phyloP scores from a whole-genome alignment of 2,888 invertebrate genomes.

The Diaphora mendica region DNA sequence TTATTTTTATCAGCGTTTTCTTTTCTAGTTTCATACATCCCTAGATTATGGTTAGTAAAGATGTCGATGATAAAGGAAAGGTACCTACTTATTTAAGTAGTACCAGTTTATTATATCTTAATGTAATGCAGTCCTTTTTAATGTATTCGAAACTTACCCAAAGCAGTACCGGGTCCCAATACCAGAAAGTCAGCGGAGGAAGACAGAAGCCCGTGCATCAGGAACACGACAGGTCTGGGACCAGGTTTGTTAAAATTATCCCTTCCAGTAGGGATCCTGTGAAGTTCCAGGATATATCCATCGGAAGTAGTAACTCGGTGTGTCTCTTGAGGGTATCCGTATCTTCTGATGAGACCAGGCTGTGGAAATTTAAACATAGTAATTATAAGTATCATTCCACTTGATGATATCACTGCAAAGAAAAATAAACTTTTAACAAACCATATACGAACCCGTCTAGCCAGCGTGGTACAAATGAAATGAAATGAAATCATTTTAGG shows the following conservation, averaged over 20 bases:
- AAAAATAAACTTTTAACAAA: too few species aligned
- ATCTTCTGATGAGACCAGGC: conserved; percentile 65
- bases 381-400: not conserved
- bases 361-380: conserved; percentile 32
- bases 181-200: conserved; percentile 69
- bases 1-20: too few species aligned
- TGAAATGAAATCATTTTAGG: too few species aligned
- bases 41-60: not conserved
- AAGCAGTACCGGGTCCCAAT: conserved; percentile 59
- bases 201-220: conserved; percentile 69
- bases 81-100: too few species aligned
- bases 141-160: conserved; percentile 55
- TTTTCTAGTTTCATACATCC: too few species aligned
- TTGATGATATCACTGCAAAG: too few species aligned
- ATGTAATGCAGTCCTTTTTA: too few species aligned
- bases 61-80: too few species aligned
- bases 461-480: too few species aligned
- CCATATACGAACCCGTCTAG: too few species aligned
- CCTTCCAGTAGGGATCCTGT: conserved; percentile 67
- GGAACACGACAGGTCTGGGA: conserved; percentile 51
- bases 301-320: conserved; percentile 64
- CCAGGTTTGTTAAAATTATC: conserved; percentile 51
- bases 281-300: conserved; percentile 65
- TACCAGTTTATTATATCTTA: too few species aligned
- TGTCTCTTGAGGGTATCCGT: conserved; percentile 67